phyloP scores from a whole-genome alignment of 2,113 vertebrate species.

The human (Homo sapiens) region GRCh38 chr3:123584001-123584500 shows the following conservation, averaged over 20 bases:
- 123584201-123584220: background rate
- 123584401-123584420: background rate
- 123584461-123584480: background rate
- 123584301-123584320: background rate
- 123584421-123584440: slow-evolving; percentile 59
- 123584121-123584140: background rate
- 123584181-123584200: background rate
- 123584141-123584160: background rate
- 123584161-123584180: background rate
- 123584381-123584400: background rate
- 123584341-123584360: background rate
- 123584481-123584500: background rate
- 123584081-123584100: background rate
- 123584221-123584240: background rate
- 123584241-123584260: background rate
- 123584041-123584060: background rate
- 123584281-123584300: background rate
- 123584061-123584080: background rate
- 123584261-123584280: background rate
- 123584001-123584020: background rate
- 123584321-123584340: background rate
- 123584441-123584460: slow-evolving; percentile 33
- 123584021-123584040: background rate
- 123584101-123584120: background rate
- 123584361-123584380: slow-evolving; percentile 33